These are phyloP conservation scores for Saccopteryx bilineata DNA, from an alignment of 2,113 vertebrate species.

Conservation along the genomic window DNA sequence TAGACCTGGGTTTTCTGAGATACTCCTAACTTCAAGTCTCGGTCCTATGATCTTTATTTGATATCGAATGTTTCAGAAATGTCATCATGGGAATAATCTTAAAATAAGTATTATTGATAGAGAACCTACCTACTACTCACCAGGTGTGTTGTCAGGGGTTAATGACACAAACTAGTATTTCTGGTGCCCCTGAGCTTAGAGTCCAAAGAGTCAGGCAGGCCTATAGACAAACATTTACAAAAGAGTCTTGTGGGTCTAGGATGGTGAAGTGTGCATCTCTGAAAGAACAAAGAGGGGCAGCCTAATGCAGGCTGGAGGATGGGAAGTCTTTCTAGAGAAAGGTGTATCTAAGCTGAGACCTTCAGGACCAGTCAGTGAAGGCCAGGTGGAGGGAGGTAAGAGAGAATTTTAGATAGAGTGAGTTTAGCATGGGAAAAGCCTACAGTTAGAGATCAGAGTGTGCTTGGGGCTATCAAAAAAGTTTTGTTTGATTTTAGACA, in stretches of 20 bases:
- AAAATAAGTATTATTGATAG: slow-evolving; percentile 11
- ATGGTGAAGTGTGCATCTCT: neutral
- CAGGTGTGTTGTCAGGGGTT: neutral
- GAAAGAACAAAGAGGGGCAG: neutral
- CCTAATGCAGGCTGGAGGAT: neutral
- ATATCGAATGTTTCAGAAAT: neutral
- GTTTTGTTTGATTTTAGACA: neutral
- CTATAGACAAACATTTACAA: neutral
- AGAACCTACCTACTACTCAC: neutral
- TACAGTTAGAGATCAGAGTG: neutral
- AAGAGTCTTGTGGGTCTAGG: neutral
- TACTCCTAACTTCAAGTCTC: neutral
- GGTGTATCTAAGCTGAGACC: neutral
- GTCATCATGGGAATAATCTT: neutral
- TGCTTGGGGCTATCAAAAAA: neutral
- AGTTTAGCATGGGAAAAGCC: neutral
- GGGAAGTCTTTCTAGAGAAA: neutral
- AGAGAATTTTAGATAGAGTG: neutral
- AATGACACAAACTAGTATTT: neutral
- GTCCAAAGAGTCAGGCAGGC: neutral
- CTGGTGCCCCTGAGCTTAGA: neutral
- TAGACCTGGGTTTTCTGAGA: neutral
- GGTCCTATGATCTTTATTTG: neutral
- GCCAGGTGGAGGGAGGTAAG: neutral
- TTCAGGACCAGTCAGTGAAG: neutral